Conservation (phyloP, 2,113 vertebrate species). For the Desmodus rotundus region DNA sequence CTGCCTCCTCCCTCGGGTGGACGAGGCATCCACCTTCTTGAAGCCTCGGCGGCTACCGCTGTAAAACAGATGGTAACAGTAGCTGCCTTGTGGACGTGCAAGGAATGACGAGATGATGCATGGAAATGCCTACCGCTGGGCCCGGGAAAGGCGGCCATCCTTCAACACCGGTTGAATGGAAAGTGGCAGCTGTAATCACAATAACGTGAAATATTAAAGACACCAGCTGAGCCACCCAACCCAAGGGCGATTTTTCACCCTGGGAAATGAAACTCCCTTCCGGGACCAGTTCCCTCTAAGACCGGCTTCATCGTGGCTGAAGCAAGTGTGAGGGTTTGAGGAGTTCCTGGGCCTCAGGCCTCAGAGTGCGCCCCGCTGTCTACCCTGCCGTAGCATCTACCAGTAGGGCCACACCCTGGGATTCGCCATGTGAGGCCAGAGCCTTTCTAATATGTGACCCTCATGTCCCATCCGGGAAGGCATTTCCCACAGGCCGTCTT, state of each 20-base stretch:
- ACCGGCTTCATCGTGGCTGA: background rate
- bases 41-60: background rate
- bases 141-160: background rate
- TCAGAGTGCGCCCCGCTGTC: fast-evolving
- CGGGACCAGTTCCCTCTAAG: background rate
- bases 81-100: background rate
- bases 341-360: fast-evolving
- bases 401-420: background rate
- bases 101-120: background rate
- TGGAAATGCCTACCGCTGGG: fast-evolving
- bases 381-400: fast-evolving
- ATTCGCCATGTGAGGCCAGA: background rate
- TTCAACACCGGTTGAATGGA: background rate
- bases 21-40: background rate
- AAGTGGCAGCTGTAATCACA: background rate
- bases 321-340: background rate
- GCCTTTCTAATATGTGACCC: background rate
- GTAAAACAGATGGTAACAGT: background rate
- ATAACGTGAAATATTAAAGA: background rate
- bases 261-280: background rate
- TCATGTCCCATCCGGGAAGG: background rate
- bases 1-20: background rate
- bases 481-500: fast-evolving
- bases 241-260: background rate
- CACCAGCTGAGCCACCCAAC: background rate